Conservation (phyloP, 2,888 invertebrate genomes). For the Cataglyphis altisquamis region DNA sequence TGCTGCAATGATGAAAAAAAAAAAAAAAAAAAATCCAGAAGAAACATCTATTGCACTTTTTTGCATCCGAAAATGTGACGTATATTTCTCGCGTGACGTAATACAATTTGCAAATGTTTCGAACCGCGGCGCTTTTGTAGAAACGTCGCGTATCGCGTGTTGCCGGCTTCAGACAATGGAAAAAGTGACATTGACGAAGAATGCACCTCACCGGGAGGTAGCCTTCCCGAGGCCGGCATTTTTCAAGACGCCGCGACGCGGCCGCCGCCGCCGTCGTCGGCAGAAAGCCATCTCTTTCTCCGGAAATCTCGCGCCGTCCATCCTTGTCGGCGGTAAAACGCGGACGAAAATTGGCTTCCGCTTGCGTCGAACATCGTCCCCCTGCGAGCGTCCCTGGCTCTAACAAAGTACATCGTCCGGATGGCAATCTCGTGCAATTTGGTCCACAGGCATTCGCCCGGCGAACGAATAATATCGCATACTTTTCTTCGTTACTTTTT, state of each 20-base stretch:
- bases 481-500: conserved; percentile 5
- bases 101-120: conserved; percentile 45
- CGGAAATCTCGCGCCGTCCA: conserved; percentile 38
- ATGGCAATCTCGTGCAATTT: conserved; percentile 41
- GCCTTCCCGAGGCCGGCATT: conserved; percentile 29
- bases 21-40: not conserved
- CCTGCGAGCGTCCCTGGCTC: not conserved
- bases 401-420: conserved; percentile 34
- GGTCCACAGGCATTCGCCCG: not conserved
- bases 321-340: conserved; percentile 37
- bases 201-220: conserved; percentile 30
- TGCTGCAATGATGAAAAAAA: not conserved
- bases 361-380: conserved; percentile 15
- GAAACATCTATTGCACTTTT: not conserved
- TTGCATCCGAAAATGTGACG: not conserved
- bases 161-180: conserved; percentile 14
- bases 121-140: conserved; percentile 13
- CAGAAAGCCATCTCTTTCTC: conserved; percentile 44
- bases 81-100: not conserved
- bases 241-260: conserved; percentile 48
- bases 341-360: conserved; percentile 41
- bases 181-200: conserved; percentile 51
- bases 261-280: conserved; percentile 30
- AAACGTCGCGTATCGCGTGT: conserved; percentile 24
- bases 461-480: conserved; percentile 4